Evolutionary conservation across 1,140 invertebrate genomes (phyloP), one percentile per base, ranked within the genome.

Genomic region (Drosophila leontia): DNA sequence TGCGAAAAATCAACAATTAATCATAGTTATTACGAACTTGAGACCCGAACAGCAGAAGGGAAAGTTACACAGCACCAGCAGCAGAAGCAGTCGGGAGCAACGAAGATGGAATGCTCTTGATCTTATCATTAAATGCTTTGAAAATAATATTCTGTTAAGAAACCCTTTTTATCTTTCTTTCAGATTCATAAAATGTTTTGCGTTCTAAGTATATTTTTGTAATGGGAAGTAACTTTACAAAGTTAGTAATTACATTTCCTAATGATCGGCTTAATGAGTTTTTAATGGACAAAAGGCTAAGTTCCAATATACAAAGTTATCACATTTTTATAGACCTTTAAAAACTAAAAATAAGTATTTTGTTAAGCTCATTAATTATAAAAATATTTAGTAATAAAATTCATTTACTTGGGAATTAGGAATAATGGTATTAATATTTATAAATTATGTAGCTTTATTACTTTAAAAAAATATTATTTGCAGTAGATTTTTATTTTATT

Each of bases 11-110:
- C 50, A 64, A 81, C 59, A 75, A 84, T 78, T 77, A 67, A 69
- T 84, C 63, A 76, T 78, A 78, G 74, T 78, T 78, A 78, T 48
- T 39, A 59, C 62, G 62, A 77, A 75, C 57, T 68, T 42, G 41
- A 64, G 34, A 29, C 39, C 42, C 42, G 35, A 59, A 70, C 50
- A 39, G 39, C 42, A 60, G 53, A 69, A 60, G 56, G 74, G 74
- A 77, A 77, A 77, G 75, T 60, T 77, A 48, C 56, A 32, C 58
- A 63, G 64, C 71, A 42, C 17, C 37, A n/a, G 9, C 19, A 57
- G 6, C 45, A 45, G 19, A 29, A 34, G 26, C 50, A 69, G 19
- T 17, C n/a, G 44, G 23, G 11, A 44, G n/a, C 23, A 41, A 50
- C 71, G 71, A 76, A 50, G 37, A 45, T 5, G 5, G 0, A 12